phyloP scores from a whole-genome alignment of 2,888 invertebrate species.

The Blera fallax region DNA sequence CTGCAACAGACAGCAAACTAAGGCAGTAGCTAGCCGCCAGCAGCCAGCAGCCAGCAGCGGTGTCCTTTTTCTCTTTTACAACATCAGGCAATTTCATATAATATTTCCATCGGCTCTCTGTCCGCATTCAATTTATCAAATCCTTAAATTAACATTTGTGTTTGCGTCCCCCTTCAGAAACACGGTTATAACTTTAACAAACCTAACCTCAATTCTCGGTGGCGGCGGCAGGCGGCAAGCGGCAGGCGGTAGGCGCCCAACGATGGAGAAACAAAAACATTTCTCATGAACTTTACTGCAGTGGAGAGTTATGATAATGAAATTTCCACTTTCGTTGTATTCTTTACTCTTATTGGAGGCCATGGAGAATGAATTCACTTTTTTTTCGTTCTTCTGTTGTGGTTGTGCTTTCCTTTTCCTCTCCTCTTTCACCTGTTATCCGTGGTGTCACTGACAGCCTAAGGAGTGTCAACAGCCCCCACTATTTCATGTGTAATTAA shows the following conservation, averaged over 20 bases:
- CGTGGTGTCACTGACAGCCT: constrained; percentile 45
- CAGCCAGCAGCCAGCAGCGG: neutral
- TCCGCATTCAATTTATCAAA: constrained; percentile 71
- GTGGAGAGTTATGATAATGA: constrained; percentile 72
- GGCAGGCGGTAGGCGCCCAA: no score
- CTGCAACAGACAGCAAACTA: constrained; percentile 27
- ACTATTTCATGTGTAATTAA: constrained; percentile 62
- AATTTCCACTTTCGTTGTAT: constrained; percentile 68
- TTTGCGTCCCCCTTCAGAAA: constrained; percentile 7
- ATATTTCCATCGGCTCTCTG: constrained; percentile 47
- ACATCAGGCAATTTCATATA: constrained; percentile 34
- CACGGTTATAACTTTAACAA: constrained; percentile 37
- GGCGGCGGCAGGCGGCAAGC: no score
- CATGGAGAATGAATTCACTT: constrained; percentile 39
- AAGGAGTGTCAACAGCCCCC: constrained; percentile 56
- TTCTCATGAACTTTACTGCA: constrained; percentile 69
- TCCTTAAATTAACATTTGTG: constrained; percentile 68
- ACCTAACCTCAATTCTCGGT: constrained; percentile 62
- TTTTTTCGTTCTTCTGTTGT: neutral
- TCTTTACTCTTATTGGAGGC: constrained; percentile 47
- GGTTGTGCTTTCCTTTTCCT: neutral
- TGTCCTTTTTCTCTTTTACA: constrained; percentile 13
- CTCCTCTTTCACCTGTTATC: constrained; percentile 42
- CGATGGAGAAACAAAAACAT: constrained; percentile 44
- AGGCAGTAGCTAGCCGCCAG: no score